These are phyloP conservation scores for Dolichopus griseipennis DNA, from an alignment of 2,888 invertebrate species.

Conservation along the genomic window DNA sequence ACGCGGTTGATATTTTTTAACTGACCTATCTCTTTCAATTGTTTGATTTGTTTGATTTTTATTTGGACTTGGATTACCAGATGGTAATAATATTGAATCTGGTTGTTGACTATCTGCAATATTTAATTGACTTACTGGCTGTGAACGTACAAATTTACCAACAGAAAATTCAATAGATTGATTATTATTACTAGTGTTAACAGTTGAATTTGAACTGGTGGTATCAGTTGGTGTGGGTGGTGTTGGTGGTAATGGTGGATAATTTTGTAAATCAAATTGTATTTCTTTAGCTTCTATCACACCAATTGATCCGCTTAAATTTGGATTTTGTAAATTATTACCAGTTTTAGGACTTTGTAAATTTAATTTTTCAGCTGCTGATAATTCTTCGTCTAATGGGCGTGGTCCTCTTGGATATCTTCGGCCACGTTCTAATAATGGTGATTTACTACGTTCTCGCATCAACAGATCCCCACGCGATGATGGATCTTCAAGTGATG, in stretches of 20 bases:
- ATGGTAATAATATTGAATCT: slow-evolving; percentile 27
- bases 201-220: too few species aligned
- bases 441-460: slow-evolving; percentile 15
- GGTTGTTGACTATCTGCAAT: slow-evolving; percentile 24
- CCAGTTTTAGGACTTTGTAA: slow-evolving; percentile 22
- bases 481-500: neutral
- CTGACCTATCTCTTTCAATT: slow-evolving; percentile 44
- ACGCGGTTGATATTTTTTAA: slow-evolving; percentile 47
- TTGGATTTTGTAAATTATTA: slow-evolving; percentile 25
- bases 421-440: slow-evolving; percentile 16
- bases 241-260: slow-evolving; percentile 14
- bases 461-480: neutral
- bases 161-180: slow-evolving; percentile 34
- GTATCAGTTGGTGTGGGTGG: slow-evolving; percentile 11
- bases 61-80: slow-evolving; percentile 30
- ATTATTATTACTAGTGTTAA: slow-evolving; percentile 5
- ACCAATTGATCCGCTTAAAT: slow-evolving; percentile 23
- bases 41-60: neutral
- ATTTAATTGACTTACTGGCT: slow-evolving; percentile 20
- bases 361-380: too few species aligned
- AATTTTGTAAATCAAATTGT: slow-evolving; percentile 15
- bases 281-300: slow-evolving; percentile 2
- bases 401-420: slow-evolving; percentile 17
- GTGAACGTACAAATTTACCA: slow-evolving; percentile 37
- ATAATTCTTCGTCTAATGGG: neutral